Evolutionary conservation across 30 jellyfish, hydroid and myxozoan species (phyloP).

Genomic region (Clytia hemisphaerica): DNA sequence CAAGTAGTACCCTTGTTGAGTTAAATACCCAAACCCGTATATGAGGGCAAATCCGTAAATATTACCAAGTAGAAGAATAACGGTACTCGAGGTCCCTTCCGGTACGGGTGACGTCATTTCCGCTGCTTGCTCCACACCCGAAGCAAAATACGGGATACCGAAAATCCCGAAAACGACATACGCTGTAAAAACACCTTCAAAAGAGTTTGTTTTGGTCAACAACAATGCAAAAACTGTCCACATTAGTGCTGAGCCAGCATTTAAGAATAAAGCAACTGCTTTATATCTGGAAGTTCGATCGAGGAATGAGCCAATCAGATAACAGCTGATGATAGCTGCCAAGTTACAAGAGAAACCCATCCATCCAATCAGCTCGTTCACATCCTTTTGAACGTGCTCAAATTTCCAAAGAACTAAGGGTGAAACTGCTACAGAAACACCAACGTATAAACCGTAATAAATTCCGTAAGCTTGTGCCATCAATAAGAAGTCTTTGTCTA

Average conservation of each 20-base stretch:
- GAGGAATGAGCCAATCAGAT: constrained; percentile 40
- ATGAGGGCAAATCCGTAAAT: constrained; percentile 45
- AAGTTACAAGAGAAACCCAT: constrained; percentile 59
- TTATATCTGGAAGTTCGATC: constrained; percentile 40
- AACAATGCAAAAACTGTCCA: constrained; percentile 44
- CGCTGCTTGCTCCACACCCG: constrained; percentile 73
- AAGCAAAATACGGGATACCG: constrained; percentile 45
- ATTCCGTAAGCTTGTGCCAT: constrained; percentile 62
- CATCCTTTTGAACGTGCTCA: constrained; percentile 4
- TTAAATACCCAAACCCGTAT: constrained; percentile 35
- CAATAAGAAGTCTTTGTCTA: constrained; percentile 32
- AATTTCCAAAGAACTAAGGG: constrained; percentile 32
- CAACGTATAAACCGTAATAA: constrained; percentile 40
- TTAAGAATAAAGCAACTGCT: constrained; percentile 23
- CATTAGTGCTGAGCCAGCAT: constrained; percentile 26
- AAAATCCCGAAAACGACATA: constrained; percentile 30
- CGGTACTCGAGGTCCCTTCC: constrained; percentile 57
- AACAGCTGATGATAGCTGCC: constrained; percentile 38
- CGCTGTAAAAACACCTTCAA: constrained; percentile 24
- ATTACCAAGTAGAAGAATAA: constrained; percentile 58
- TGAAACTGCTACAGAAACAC: constrained; percentile 28
- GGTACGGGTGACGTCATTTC: constrained; percentile 77
- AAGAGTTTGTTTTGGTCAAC: constrained; percentile 27
- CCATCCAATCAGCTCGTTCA: constrained; percentile 62
- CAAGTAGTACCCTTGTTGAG: constrained; percentile 22